Base-by-base conservation (phyloP, 2,888 invertebrate genomes). In the Drosophila mercatorum region DNA sequence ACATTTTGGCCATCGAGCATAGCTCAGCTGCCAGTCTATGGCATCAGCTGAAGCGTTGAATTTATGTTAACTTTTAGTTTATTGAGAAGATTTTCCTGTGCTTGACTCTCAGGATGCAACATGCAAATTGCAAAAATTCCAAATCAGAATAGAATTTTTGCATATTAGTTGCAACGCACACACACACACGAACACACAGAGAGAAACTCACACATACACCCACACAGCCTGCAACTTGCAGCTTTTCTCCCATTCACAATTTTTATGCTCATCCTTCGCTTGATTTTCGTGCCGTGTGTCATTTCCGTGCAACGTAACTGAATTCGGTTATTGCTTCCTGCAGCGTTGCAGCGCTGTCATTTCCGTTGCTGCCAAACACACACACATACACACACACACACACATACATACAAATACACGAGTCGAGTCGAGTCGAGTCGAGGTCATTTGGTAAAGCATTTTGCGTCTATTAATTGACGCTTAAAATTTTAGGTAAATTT, bases 311-410 rank as follows among this genome's bases (percentile, higher is more conserved):
- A 75, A 69, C 73, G 75, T 77, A 82, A 79, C 80, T 80, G 85
- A 83, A 82, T 87, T 85, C 76, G 79, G 78, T 78, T 84, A 88
- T 89, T 89, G 89, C 88, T 87, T 88, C 88, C 89, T 80, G 81
- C 74, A 70, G 56, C 68, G 75, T 44, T 80, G 82, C 76, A 76
- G 75, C 72, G 59, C 81, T 76, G 77, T 84, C 85, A 86, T 88
- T 85, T 87, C 85, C 88, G 86, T 61, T 80, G 64, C 72, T 79
- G 75, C 66, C 73, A 75, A 72, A 78, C 64, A 62, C 70, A 67
- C 60, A 75, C 62, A 69, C 36, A 36, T 6, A 34, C 17, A 17
- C 17, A 7, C 59, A 47, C 51, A 36, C 43, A 38, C n/a, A 53
- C 31, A 80, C 22, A 62, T 31, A 56, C 11, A 41, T n/a, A 47